Base-by-base conservation (phyloP, 2,113 vertebrate species). In the Siniperca chuatsi region DNA sequence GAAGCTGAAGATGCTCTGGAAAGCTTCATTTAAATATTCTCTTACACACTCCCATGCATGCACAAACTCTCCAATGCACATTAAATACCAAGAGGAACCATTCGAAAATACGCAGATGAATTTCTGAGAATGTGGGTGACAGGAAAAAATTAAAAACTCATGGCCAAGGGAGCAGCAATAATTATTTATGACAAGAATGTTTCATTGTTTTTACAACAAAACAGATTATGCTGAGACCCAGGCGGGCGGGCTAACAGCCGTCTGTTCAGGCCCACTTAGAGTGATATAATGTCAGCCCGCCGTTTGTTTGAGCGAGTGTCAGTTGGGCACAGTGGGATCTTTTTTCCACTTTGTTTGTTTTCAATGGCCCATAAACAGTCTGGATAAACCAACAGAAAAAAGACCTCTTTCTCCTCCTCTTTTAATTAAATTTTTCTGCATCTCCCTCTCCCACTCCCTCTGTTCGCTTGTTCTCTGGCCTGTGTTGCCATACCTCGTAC, bases 291-390 rank as follows among this genome's bases (percentile, higher is more conserved):
- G 84, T 92, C 87, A 75, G 85, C 80, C 89, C 55, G 54, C n/a
- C 58, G 55, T 88, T 94, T 93, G 90, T 92, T 85, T 80, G 82
- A 76, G 78, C 18, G n/a, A 87, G 90, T 86, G 78, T 89, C 87
- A 89, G 83, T 92, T 87, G 90, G 79, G 79, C 85, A 90, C 81
- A 85, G 81, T 79, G 78, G 87, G 90, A 90, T 89, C 61, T 88
- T 83, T 87, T 74, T 78, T 75, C 67, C 58, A 81, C 58, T 93
- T 94, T 93, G 88, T 93, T 94, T 94, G 86, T 93, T 95, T 91
- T 92, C 89, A 93, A 90, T 85, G 84, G 91, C 79, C 88, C 87
- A 91, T 94, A 93, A 95, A 95, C 93, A 92, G 90, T 87, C 91
- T 91, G 88, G 62, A 89, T 91, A 90, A 93, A 94, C 82, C 82